Evolutionary conservation across 2,797 vertebrate species (phyloP), one percentile per base, ranked within the genome.

Genomic region (Leptatherina wallacei): DNA sequence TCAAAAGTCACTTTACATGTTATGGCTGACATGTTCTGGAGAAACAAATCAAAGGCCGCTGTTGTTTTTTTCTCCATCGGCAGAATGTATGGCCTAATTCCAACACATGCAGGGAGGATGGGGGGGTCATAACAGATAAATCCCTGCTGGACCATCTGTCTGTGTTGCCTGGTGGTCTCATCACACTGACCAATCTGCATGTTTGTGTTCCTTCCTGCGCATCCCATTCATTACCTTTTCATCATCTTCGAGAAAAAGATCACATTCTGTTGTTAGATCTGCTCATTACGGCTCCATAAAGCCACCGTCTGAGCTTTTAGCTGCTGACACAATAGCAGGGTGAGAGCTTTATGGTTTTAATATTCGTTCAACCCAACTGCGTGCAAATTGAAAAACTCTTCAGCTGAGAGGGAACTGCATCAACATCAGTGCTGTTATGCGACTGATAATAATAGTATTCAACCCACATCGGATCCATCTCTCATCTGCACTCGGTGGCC

Each of bases 71-170:
- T 44, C 44, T 68, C 55, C 67, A 10, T 76, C 71, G 30, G 73
- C 57, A 75, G 75, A 83, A 81, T 83, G 71, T 62, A 54, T 87
- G 90, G 88, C 88, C 83, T 86, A 75, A 80, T 81, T 90, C 87
- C 82, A 86, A 35, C 72, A 66, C 55, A 61, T 40, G 69, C 69
- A 69, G 72, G 40, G 52, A 22, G 29, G 42, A 5, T 24, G 55
- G 38, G 13, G 13, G 61, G 33, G 24, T 16, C 72, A 63, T 30
- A 13, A 66, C 40, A 63, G 80, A 87, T 90, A 86, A 92, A 38
- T 88, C 87, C 66, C 81, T 72, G 85, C 63, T n/a, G 77, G 81
- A 84, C 92, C 92, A 93, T 93, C 92, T 93, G 92, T 85, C 73
- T 69, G 9, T 33, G 44, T 52, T 61, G 66, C 57, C 65, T 40